Conservation (phyloP, 1,140 invertebrate genomes). For the Brachionus asplanchnoidis region DNA sequence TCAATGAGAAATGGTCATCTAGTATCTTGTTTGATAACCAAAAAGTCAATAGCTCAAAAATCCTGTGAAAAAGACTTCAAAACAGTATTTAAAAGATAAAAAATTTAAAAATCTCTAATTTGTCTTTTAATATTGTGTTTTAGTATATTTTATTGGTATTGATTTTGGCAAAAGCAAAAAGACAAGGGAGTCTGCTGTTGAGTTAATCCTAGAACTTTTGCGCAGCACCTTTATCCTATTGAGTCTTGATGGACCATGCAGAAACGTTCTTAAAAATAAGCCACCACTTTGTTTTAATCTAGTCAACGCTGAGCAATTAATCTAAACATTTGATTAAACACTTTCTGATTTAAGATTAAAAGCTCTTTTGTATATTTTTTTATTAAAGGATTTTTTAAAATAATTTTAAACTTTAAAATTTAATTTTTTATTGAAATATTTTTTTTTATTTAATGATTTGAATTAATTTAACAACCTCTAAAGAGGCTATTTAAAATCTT, state of each 20-base stretch:
- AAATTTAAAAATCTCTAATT: background rate
- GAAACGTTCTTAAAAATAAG: slow-evolving; percentile 92
- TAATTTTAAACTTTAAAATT: background rate
- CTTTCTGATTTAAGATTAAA: slow-evolving; percentile 52
- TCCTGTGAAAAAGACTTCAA: slow-evolving; percentile 92
- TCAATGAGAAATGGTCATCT: slow-evolving; percentile 90
- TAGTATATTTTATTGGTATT: slow-evolving; percentile 88
- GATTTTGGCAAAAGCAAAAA: slow-evolving; percentile 79
- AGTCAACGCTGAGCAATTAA: slow-evolving; percentile 72
- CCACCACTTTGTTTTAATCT: slow-evolving; percentile 87
- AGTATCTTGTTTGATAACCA: slow-evolving; percentile 91
- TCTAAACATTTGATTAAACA: slow-evolving; percentile 65
- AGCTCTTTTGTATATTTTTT: background rate
- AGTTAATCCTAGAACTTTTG: slow-evolving; percentile 67
- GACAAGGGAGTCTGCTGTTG: slow-evolving; percentile 73
- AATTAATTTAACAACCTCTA: background rate
- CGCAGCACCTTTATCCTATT: slow-evolving; percentile 64
- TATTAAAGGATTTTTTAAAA: background rate
- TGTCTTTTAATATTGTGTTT: slow-evolving; percentile 75
- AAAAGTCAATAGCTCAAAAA: slow-evolving; percentile 79
- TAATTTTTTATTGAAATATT: background rate
- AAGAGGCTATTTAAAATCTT: background rate
- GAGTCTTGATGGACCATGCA: slow-evolving; percentile 84
- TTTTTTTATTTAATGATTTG: background rate
- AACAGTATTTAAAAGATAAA: slow-evolving; percentile 65